phyloP scores from a whole-genome alignment of 1,140 invertebrate genomes.

The Drosophila tropicalis region DNA sequence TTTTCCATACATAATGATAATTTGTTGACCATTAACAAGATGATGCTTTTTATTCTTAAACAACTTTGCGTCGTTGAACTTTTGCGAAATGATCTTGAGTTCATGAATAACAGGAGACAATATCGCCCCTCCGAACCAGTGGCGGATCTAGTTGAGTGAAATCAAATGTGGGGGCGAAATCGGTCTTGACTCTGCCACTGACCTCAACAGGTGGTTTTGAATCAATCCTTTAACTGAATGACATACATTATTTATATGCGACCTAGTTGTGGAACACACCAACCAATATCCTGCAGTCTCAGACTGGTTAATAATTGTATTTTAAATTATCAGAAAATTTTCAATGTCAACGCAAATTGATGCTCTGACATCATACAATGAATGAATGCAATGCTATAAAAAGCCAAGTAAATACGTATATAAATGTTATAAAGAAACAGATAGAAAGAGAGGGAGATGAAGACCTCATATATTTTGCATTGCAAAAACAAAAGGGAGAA shows the following conservation, averaged over 20 bases:
- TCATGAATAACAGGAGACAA: background rate
- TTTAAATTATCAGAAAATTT: constrained; percentile 23
- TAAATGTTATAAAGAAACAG: background rate
- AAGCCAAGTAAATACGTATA: constrained; percentile 12
- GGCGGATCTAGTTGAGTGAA: no score
- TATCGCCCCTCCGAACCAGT: background rate
- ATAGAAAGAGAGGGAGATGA: no score
- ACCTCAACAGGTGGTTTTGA: background rate
- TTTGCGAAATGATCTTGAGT: constrained; percentile 9
- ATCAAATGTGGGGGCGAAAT: no score
- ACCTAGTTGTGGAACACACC: background rate
- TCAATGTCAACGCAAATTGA: constrained; percentile 52
- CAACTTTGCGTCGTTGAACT: constrained; percentile 57
- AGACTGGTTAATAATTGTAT: constrained; percentile 19
- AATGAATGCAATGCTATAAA: constrained; percentile 13
- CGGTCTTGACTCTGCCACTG: no score
- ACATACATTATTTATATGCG: background rate
- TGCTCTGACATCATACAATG: constrained; percentile 63
- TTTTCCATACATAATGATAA: constrained; percentile 25
- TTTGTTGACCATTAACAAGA: constrained; percentile 23
- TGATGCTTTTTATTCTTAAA: constrained; percentile 29
- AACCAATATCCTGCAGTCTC: constrained; percentile 14
- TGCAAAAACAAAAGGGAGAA: constrained; percentile 45
- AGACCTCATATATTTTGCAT: constrained; percentile 27
- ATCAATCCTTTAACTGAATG: no score